Evolutionary conservation across 2,113 vertebrate genomes (phyloP), one percentile per base, ranked within the genome.

Genomic region (Dromas ardeola): DNA sequence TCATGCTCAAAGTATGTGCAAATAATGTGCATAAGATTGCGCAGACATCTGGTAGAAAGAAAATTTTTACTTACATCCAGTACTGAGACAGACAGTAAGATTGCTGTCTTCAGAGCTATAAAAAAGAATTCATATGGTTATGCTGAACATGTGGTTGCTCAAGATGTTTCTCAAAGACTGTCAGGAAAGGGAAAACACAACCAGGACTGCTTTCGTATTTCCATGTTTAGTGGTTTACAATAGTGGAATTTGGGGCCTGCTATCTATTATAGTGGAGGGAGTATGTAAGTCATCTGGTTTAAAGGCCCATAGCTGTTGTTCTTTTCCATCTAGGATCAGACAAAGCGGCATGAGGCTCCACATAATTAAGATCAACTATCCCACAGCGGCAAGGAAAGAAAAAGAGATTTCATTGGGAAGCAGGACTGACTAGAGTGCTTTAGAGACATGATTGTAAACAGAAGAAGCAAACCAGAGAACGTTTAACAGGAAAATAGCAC

Each of bases 401-500:
- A 67, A 91, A 90, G 70, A 94, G 66, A 63, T 96, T 93, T 88
- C 93, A 63, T 71, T 95, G 90, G 84, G 89, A 97, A 96, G 91
- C 43, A 88, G 73, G 59, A 52, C 81, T 50, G 38, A 85, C 92
- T 96, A 69, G 78, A 97, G 87, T 92, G 65, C 91, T 97, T 97
- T 84, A 96, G 97, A 96, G 96, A 95, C 95, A 95, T 88, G 88
- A 96, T 61, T 85, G 61, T 87, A 96, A 97, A 94, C 94, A 97
- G 92, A 91, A 95, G 74, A 81, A 65, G 80, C 55, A 98, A 97
- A 97, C 78, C 88, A 90, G 86, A 85, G 78, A 82, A 88, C 29
- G 29, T 98, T 98, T 94, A 96, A 95, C 91, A 98, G 96, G 91
- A 98, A 98, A 98, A 97, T 88, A 97, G 86, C 63, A 95, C 83